Percentiles rank a stretch among this genome's conserved stretches.
phyloP scores from a whole-genome alignment of 2,113 vertebrate species.

The Hippocampus zosterae region DNA sequence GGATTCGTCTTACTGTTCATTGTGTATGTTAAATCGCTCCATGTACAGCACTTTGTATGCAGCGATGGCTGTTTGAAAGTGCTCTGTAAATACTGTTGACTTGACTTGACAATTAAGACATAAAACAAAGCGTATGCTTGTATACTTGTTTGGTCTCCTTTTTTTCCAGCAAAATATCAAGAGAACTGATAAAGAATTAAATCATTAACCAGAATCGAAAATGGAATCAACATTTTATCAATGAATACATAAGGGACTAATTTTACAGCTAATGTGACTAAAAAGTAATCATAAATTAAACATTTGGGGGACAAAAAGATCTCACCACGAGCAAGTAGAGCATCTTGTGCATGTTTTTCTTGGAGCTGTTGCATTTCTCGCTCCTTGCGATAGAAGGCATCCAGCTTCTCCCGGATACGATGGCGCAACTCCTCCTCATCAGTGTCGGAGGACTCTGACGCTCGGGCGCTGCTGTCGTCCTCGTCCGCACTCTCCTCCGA shows the following conservation, averaged over 20 bases:
- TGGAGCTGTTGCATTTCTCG: constrained; percentile 84
- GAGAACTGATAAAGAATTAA: too few relatives aligned
- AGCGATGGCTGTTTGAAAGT: too few relatives aligned
- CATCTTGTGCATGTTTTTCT: constrained; percentile 87
- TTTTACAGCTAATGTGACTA: background rate
- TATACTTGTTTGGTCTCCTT: too few relatives aligned
- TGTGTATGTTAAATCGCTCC: too few relatives aligned
- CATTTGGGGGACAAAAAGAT: background rate
- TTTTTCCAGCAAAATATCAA: too few relatives aligned
- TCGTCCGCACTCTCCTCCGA: constrained; percentile 94
- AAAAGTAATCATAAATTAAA: background rate
- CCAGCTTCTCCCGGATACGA: constrained; percentile 96
- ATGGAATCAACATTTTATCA: too few relatives aligned
- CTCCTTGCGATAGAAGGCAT: constrained; percentile 96
- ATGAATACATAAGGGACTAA: background rate
- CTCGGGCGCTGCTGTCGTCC: constrained; percentile 84
- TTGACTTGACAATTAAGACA: too few relatives aligned
- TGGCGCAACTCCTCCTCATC: constrained; percentile 94
- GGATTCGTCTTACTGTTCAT: too few relatives aligned
- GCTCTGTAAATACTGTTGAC: too few relatives aligned
- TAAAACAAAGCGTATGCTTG: too few relatives aligned
- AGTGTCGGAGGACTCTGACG: constrained; percentile 95
- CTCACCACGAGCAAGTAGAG: constrained; percentile 68
- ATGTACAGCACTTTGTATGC: too few relatives aligned
- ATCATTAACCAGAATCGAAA: too few relatives aligned